Evolutionary conservation across 2,888 invertebrate species (phyloP), one percentile per base, ranked within the genome.

Genomic region (Microplitis manilae): DNA sequence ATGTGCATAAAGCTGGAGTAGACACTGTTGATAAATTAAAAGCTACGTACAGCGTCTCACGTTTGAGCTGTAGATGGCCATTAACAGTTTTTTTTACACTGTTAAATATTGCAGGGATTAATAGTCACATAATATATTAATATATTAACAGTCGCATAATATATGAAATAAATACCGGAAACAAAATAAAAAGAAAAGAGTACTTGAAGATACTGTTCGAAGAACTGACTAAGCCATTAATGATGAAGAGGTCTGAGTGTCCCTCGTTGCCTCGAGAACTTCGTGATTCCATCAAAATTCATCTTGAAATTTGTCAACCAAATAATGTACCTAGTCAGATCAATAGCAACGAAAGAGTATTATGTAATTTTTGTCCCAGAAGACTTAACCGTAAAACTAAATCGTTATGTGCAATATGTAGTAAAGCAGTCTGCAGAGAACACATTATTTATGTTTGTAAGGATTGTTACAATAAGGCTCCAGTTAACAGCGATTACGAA

Each of bases 51-150:
- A 70, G 67, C 5, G 67, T 67, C 80, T 83, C 80, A 83, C 82
- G 77, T 84, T 70, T 80, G 75, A 84, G 81, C 80, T 83, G 81
- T 81, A 83, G 84, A 81, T 85, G 84, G 84, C 84, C 83, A 77
- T 80, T 84, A 81, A 82, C 80, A 76, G 81, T 82, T 65, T 77
- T 79, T 20, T 77, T 70, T 40, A 68, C 65, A 17, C 65, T 77
- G 39, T 71, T 77, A 6, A 83, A 85, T 81, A 83, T 83, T 81
- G 83, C 83, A 40, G 84, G 81, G 79, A 81, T 84, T 81, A 84
- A 85, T 78, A 20, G 61, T 61, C 40, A 9, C 2, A 40, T 61
- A 60, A 74, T 77, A 15, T 79, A 69, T 68, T n/a, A n/a, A n/a
- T n/a, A n/a, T n/a, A n/a, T n/a, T n/a, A n/a, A n/a, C n/a, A 20